Evolutionary conservation across 2,113 vertebrate species (phyloP), one percentile per base, ranked within the genome.

Genomic region (Pedionomus torquatus): DNA sequence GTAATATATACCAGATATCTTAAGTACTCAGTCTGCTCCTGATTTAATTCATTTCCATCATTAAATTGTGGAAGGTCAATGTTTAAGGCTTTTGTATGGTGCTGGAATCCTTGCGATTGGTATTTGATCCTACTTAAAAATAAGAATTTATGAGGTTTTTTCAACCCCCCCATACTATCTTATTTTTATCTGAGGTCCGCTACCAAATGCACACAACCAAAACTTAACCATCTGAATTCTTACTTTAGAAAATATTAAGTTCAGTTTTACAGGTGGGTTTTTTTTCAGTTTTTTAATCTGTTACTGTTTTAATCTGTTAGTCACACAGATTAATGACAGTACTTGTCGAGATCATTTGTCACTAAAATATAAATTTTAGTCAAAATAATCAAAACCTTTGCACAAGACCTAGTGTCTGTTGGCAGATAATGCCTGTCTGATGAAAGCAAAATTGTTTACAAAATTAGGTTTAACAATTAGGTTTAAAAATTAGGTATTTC

Each of bases 351-450:
- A 89, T 89, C 5, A 71, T 89, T 86, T 79, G 21, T 86, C 31
- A 71, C 10, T 39, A 48, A 90, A 92, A 81, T 55, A 72, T 13
- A 69, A 87, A 64, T 83, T 90, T 87, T 70, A 86, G 25, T 30
- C 60, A 60, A 63, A 93, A 64, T 61, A 83, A 83, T 89, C 14
- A 66, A 93, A 94, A 82, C 20, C 46, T 90, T 75, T 78, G 17
- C 51, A 46, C 15, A 55, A 80, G 23, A 55, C 10, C 37, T 76
- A 48, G 15, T 43, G 28, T 77, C 84, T 74, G 4, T 60, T 66
- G 37, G 10, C 46, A 87, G 60, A 84, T 81, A 82, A 90, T 37
- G 1, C 3, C 3, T 14, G 1, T 70, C 24, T 49, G 51, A 39
- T 84, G 48, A 78, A 48, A 63, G 2, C 2, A 83, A 81, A 69